phyloP scores from a whole-genome alignment of 2,797 vertebrate species.

The Amphiprion clarkii region DNA sequence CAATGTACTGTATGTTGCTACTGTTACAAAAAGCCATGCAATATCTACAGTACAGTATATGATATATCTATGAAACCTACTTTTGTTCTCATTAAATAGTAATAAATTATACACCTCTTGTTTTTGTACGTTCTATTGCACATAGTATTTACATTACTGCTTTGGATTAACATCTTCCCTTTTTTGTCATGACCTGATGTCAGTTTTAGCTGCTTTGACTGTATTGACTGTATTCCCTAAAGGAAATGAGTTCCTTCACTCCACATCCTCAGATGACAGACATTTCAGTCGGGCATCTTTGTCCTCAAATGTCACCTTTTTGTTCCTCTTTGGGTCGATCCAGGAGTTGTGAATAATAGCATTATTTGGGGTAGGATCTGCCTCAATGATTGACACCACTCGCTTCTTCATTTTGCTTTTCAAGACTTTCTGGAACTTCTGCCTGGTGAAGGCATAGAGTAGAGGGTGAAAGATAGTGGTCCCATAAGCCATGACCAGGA shows the following conservation, averaged over 20 bases:
- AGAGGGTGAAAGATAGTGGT: slow-evolving; percentile 98
- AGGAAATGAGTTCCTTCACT: slow-evolving; percentile 60
- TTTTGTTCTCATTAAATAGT: slow-evolving; percentile 84
- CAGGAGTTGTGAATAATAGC: slow-evolving; percentile 97
- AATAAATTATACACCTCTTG: slow-evolving; percentile 81
- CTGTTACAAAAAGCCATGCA: slow-evolving; percentile 85
- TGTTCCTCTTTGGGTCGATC: slow-evolving; percentile 96
- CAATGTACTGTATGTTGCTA: slow-evolving; percentile 69
- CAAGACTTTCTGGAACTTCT: slow-evolving; percentile 98
- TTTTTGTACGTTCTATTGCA: slow-evolving; percentile 80
- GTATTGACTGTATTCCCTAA: slow-evolving; percentile 34
- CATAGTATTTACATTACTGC: slow-evolving; percentile 77
- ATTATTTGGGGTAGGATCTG: slow-evolving; percentile 93
- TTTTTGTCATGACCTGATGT: slow-evolving; percentile 70
- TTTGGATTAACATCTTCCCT: slow-evolving; percentile 81
- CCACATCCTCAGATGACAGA: slow-evolving; percentile 86
- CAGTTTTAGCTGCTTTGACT: slow-evolving; percentile 71
- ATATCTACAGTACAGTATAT: slow-evolving; percentile 82
- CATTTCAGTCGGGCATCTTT: slow-evolving; percentile 92
- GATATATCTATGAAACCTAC: slow-evolving; percentile 78
- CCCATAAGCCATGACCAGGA: slow-evolving; percentile 98
- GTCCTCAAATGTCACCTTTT: slow-evolving; percentile 93
- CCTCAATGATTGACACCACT: slow-evolving; percentile 96
- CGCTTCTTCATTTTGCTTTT: slow-evolving; percentile 99
- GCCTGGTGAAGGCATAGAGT: slow-evolving; percentile 97